Evolutionary conservation across 2,797 vertebrate genomes (phyloP), one percentile per base, ranked within the genome.

Genomic region (Miichthys miiuy): DNA sequence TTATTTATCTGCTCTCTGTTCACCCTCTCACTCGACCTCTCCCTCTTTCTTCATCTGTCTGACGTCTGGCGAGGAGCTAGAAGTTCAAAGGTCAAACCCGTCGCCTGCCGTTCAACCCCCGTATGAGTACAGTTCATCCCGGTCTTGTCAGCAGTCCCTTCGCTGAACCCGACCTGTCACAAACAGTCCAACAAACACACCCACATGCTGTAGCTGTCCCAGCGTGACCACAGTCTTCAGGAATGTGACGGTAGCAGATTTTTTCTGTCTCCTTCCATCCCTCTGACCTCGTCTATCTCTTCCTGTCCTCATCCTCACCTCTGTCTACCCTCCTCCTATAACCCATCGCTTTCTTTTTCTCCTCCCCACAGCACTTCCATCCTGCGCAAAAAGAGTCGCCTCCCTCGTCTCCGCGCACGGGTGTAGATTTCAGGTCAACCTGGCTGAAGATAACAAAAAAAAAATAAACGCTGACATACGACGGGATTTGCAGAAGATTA

Each of bases 291-390:
- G 30, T 75, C 80, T 18, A 63, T 82, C 81, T 85, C 85, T 69
- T 87, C 78, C 79, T 84, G 86, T 87, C 89, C 85, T 74, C 60
- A 1, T 18, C 13, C 61, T 91, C 81, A 85, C 81, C 82, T 83
- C 77, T 1, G 34, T 7, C 68, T 68, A 3, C 16, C 8, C 67
- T 61, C 16, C 66, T 62, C 48, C 68, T 58, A n/a, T n/a, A 3
- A 72, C 58, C 63, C 47, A 34, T 56, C 27, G 7, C n/a, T 23
- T 57, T 75, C 38, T 56, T n/a, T 14, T 6, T 18, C 16, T 25
- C 9, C 38, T 48, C 16, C 67, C 13, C 11, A 3, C 38, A 30
- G 30, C 13, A 14, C 55, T 12, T 27, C 20, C 20, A 17, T 17
- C n/a, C 16, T 23, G 8, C 7, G 20, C n/a, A 58, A 34, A 48